Evolutionary conservation across 2,797 vertebrate species (phyloP), one percentile per base, ranked within the genome.

Genomic region (Gymnoscopelus microlampas): DNA sequence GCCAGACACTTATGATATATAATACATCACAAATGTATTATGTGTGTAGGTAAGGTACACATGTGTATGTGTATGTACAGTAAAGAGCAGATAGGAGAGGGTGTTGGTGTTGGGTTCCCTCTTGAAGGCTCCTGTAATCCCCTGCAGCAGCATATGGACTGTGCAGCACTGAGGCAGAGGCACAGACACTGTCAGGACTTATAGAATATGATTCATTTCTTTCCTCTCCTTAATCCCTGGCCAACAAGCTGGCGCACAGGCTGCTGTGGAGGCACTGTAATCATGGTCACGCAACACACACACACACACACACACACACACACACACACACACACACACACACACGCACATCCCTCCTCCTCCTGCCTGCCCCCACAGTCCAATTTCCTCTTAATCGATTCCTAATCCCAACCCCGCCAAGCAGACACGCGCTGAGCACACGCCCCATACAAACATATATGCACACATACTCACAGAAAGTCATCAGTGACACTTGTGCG

Each of bases 161-260:
- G 24, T 60, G 84, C 70, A 77, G 76, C 76, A 55, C 73, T 79
- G 85, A 77, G 63, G 78, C 66, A 62, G 66, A 87, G 74, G 79
- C 58, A 80, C 67, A 84, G 80, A 88, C 80, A 82, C 73, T 84
- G 78, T 86, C 84, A 88, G 90, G 88, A 93, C 83, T 91, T 92
- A 88, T 79, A 91, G 77, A 93, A 93, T 94, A 94, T 93, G 91
- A 94, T 93, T 93, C 89, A 92, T 93, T 92, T 93, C 92, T 93
- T 92, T 90, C 82, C 66, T 57, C 79, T 67, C 84, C 80, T 66
- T 94, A 93, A 93, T 93, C 92, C 87, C 65, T 35, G 12, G 55
- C 82, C 76, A 92, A 91, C 91, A 93, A 91, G 90, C 90, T 91
- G 91, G 82, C 89, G 83, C 71, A 77, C 72, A 60, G 77, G 77